Conservation (phyloP, 1,140 invertebrate species). For the Yoshiicerus persimilis region DNA sequence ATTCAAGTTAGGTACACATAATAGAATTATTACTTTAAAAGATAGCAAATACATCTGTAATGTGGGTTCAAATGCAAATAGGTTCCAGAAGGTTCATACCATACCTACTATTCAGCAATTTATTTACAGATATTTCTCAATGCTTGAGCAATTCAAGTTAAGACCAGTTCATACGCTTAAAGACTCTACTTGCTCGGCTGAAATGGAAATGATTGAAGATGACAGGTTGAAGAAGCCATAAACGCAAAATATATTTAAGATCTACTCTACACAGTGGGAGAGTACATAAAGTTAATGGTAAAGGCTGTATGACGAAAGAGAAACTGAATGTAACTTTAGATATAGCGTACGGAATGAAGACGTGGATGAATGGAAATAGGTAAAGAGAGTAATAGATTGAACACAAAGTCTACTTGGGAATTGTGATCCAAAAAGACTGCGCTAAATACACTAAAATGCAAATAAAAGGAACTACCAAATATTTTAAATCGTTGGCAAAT, state of each 20-base stretch:
- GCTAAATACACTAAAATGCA: neutral
- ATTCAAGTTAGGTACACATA: neutral
- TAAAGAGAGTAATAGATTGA: neutral
- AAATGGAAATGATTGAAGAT: neutral
- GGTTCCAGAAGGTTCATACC: neutral
- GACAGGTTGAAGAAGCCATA: constrained; percentile 1
- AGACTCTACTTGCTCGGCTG: neutral
- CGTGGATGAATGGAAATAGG: neutral
- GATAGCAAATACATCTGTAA: neutral
- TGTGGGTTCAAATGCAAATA: neutral
- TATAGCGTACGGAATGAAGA: neutral
- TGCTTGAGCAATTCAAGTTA: no score
- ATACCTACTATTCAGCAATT: neutral
- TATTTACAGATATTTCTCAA: neutral
- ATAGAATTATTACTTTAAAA: neutral
- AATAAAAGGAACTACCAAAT: neutral
- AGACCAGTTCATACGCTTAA: no score
- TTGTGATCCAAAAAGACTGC: neutral
- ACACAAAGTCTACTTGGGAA: neutral
- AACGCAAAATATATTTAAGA: neutral
- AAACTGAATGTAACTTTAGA: neutral
- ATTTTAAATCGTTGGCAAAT: neutral
- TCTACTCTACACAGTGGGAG: neutral
- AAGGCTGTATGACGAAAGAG: neutral
- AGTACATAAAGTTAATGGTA: neutral